These are phyloP conservation scores for Leucophenga varia DNA, from an alignment of 1,140 invertebrate species.

Conservation along the genomic window DNA sequence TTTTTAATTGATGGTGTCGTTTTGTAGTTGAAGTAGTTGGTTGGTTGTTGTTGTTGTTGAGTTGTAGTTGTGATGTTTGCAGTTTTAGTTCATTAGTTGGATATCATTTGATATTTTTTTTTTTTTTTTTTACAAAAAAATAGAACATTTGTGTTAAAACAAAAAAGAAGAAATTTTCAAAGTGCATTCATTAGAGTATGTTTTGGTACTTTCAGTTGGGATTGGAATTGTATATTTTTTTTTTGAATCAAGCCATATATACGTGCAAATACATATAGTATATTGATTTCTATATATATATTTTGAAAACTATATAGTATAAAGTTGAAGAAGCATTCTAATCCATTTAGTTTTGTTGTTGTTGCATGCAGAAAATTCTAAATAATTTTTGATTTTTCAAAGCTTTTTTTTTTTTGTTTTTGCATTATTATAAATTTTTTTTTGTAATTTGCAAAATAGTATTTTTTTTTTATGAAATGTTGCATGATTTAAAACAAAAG, in stretches of 20 bases:
- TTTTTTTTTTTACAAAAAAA: too few relatives aligned
- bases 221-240: too few relatives aligned
- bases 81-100: conserved; percentile 13
- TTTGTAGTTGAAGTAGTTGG: conserved; percentile 11
- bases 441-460: too few relatives aligned
- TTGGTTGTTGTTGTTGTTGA: conserved; percentile 20
- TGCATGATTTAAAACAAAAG: too few relatives aligned
- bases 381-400: too few relatives aligned
- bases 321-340: conserved; percentile 19
- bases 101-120: too few relatives aligned
- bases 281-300: conserved; percentile 24
- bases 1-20: conserved; percentile 17
- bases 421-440: too few relatives aligned
- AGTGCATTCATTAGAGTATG: conserved; percentile 50
- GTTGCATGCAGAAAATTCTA: too few relatives aligned
- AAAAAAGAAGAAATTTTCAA: conserved; percentile 17
- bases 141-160: conserved; percentile 15
- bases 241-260: neutral
- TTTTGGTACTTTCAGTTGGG: too few relatives aligned
- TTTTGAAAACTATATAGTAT: conserved; percentile 12
- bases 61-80: conserved; percentile 18
- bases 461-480: too few relatives aligned
- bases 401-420: too few relatives aligned
- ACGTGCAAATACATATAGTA: too few relatives aligned
- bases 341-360: conserved; percentile 17